phyloP scores from a whole-genome alignment of 2,797 vertebrate species.

The Coregonus sp. region DNA sequence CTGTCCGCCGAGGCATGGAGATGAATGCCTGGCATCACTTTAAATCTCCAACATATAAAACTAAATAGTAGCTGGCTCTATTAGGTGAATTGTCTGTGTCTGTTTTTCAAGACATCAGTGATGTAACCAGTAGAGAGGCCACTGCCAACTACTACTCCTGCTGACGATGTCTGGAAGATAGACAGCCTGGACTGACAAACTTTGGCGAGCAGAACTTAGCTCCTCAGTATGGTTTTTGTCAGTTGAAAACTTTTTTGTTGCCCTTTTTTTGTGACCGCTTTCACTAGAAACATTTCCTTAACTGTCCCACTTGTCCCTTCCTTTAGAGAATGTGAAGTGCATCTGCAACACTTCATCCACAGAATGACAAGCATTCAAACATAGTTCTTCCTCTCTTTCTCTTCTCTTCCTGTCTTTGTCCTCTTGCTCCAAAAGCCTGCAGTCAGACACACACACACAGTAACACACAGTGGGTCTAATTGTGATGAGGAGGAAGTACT shows the following conservation, averaged over 20 bases:
- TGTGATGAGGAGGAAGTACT: slow-evolving; percentile 70
- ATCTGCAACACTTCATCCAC: slow-evolving; percentile 37
- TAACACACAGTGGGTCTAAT: slow-evolving; percentile 61
- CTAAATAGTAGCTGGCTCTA: slow-evolving; percentile 28
- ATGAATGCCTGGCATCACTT: slow-evolving; percentile 24
- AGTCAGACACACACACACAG: background rate
- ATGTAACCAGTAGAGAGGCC: background rate
- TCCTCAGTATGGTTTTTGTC: background rate
- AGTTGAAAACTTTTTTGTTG: no score
- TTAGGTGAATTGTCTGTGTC: slow-evolving; percentile 27
- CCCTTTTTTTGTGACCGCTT: no score
- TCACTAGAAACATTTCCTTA: background rate
- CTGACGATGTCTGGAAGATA: background rate
- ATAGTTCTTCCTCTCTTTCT: slow-evolving; percentile 29
- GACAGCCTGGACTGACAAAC: background rate
- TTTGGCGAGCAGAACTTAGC: background rate
- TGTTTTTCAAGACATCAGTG: slow-evolving; percentile 2
- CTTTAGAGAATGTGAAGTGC: slow-evolving; percentile 13
- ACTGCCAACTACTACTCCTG: background rate
- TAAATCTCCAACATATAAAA: slow-evolving; percentile 51
- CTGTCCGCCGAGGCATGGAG: slow-evolving; percentile 4
- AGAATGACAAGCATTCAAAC: slow-evolving; percentile 33
- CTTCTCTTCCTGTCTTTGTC: background rate
- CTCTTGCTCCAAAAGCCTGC: slow-evolving; percentile 38
- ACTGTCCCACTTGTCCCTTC: background rate